Evolutionary conservation across 2,797 vertebrate genomes (phyloP).

Genomic region (Hirundo rustica): DNA sequence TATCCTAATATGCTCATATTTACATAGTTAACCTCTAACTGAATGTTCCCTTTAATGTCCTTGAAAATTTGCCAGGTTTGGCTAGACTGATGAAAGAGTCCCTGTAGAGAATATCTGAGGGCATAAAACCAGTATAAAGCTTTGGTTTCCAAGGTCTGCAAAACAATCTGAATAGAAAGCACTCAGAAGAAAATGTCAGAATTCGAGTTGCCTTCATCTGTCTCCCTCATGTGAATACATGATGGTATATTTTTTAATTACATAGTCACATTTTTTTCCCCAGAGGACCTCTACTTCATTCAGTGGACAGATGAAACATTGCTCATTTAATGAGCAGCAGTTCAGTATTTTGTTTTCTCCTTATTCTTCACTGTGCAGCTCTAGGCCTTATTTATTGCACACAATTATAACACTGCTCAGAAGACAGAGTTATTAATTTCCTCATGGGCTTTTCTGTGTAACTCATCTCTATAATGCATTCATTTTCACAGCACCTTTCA

Average conservation of each 20-base stretch:
- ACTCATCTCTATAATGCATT: conserved; percentile 10
- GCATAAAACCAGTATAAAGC: neutral
- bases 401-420: conserved; percentile 15
- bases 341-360: conserved; percentile 30
- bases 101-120: neutral
- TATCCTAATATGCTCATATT: neutral
- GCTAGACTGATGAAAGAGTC: neutral
- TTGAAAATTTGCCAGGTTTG: neutral
- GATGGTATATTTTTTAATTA: conserved; percentile 42
- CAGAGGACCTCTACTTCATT: neutral
- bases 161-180: neutral
- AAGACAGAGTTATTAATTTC: conserved; percentile 57
- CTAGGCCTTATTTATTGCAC: conserved; percentile 37
- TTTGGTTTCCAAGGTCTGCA: neutral
- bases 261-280: neutral
- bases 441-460: conserved; percentile 5
- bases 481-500: neutral
- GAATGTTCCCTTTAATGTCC: neutral
- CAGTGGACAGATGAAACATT: neutral
- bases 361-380: conserved; percentile 20
- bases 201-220: neutral
- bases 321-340: conserved; percentile 22
- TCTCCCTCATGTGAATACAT: neutral
- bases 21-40: neutral
- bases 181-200: neutral